Base-by-base conservation (phyloP, 2,797 vertebrate genomes). In the Brachymystax lenok region DNA sequence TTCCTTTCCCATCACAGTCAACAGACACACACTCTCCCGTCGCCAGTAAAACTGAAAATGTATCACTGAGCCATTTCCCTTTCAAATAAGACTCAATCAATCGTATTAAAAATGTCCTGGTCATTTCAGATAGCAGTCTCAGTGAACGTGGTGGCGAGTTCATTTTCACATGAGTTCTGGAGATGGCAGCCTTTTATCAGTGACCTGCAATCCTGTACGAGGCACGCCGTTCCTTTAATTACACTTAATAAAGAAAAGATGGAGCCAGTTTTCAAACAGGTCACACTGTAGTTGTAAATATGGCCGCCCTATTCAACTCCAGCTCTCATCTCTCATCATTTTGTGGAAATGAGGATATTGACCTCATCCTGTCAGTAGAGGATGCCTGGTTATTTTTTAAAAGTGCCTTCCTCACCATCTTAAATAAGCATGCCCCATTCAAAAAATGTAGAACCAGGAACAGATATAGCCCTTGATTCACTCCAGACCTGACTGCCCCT, bases 281-380 rank as follows among this genome's bases (percentile, higher is more conserved):
- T 33, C 88, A 84, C 91, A 94, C 14, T n/a, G 14, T 16, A 56
- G 40, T 46, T 12, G 40, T 19, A 19, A 19, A 56, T 56, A 19
- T 56, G 54, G 17, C 54, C 4, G 5, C 54, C 54, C 54, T 46
- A 2, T 56, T 19, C 54, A 7, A n/a, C 54, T 56, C 54, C 14
- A n/a, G 54, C 10, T 12, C 10, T 46, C 10, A 46, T 46, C 40
- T 46, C 30, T 24, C 24, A 24, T 24, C 24, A 24, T 24, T 24
- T 24, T 24, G 24, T 24, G 24, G 24, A 24, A 0, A 24, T 24
- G 24, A 24, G 24, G 24, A 24, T 24, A 24, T 24, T 24, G 24
- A 24, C 24, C 24, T 24, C 24, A 24, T 24, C 24, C 24, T 24
- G 24, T 24, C 24, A 24, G 24, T 1, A 24, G 24, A 24, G 24